Evolutionary conservation across 2,113 vertebrate genomes (phyloP).

Genomic region (Vulpes vulpes): DNA sequence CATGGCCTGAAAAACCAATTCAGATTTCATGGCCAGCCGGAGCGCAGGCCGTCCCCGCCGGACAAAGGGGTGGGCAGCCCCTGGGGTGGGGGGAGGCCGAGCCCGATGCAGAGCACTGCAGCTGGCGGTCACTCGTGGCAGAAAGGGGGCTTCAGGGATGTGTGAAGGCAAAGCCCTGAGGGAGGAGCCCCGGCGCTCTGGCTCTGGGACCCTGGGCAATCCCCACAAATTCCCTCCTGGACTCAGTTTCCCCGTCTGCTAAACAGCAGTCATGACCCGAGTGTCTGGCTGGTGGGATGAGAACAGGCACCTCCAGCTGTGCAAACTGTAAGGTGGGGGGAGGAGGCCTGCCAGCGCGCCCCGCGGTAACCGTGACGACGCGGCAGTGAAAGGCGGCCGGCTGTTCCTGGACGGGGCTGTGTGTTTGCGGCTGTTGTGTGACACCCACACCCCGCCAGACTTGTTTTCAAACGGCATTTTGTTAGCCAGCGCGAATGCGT

Average conservation of each 20-base stretch:
- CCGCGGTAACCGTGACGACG: not conserved
- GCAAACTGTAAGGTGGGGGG: not conserved
- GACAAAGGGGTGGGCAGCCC: not conserved
- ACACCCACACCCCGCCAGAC: not conserved
- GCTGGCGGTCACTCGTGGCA: accelerated
- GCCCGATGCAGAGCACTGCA: accelerated
- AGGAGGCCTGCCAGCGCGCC: accelerated
- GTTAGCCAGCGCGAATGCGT: not conserved
- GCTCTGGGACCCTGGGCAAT: not conserved
- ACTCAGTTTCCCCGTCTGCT: slow-evolving; percentile 50
- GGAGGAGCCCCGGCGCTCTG: not conserved
- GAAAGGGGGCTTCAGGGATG: accelerated
- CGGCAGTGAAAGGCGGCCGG: not conserved
- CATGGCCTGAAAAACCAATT: slow-evolving; percentile 30
- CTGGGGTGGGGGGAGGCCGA: not conserved
- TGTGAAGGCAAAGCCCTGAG: not conserved
- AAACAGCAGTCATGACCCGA: accelerated
- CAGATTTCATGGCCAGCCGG: not conserved
- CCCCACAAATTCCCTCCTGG: no score
- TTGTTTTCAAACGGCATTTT: slow-evolving; percentile 16
- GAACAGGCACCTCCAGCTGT: not conserved
- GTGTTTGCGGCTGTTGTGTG: not conserved
- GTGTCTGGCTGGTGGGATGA: not conserved
- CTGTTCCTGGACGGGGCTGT: not conserved
- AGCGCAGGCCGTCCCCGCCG: accelerated